Evolutionary conservation across 2,797 vertebrate species (phyloP).

Genomic region (Rallus crepitans): DNA sequence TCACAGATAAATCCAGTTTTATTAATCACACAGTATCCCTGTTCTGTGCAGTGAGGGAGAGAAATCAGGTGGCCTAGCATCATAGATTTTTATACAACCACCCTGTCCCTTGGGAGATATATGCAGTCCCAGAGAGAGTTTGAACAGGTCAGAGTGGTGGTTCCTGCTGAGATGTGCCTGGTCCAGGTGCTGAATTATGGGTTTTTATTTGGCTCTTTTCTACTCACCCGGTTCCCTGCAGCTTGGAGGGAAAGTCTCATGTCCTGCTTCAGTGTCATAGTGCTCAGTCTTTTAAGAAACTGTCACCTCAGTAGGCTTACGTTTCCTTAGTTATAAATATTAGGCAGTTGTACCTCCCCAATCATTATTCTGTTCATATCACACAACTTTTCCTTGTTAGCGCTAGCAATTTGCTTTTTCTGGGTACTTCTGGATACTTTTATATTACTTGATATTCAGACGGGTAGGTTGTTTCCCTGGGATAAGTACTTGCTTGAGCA

Average conservation of each 20-base stretch:
- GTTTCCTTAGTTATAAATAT: background rate
- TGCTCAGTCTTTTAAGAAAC: background rate
- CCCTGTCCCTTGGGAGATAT: background rate
- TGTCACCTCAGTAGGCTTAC: background rate
- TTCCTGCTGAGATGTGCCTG: rapidly evolving
- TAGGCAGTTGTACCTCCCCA: background rate
- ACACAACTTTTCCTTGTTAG: background rate
- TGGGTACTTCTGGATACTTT: background rate
- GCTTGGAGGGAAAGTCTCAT: background rate
- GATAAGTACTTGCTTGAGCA: background rate
- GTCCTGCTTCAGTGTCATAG: background rate
- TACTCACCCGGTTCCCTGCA: background rate
- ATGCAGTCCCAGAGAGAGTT: background rate
- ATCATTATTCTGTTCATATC: background rate
- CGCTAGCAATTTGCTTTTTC: background rate
- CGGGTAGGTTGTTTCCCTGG: background rate
- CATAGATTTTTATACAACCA: background rate
- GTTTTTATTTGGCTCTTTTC: background rate
- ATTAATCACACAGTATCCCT: background rate
- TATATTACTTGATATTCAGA: background rate
- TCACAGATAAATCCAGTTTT: background rate
- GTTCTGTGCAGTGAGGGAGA: background rate
- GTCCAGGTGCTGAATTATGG: background rate
- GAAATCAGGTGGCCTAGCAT: background rate
- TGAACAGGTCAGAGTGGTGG: background rate